Conservation (phyloP, 2,888 invertebrate species). For the Melinaea marsaeus region DNA sequence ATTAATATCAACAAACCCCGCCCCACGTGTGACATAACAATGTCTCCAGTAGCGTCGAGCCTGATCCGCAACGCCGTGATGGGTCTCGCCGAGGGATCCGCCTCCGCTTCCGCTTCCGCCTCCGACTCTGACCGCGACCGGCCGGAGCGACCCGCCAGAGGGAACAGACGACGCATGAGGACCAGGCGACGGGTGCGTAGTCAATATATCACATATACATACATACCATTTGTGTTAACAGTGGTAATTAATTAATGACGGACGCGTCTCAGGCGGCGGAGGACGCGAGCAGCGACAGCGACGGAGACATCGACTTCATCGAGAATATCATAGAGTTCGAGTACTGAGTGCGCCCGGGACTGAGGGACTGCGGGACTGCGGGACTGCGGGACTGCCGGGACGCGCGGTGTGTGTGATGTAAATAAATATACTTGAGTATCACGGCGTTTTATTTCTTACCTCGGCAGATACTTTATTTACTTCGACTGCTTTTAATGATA, state of each 20-base stretch:
- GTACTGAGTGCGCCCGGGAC: conserved; percentile 30
- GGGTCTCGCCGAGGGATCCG: conserved; percentile 53
- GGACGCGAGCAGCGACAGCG: conserved; percentile 58
- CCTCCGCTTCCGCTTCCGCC: conserved; percentile 41
- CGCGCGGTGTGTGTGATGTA: not conserved
- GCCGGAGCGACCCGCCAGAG: conserved; percentile 31
- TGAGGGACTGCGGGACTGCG: not conserved
- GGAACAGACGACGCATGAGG: conserved; percentile 28
- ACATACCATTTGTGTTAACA: not conserved
- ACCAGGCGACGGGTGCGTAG: conserved; percentile 40
- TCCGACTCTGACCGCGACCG: conserved; percentile 40
- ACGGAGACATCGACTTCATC: conserved; percentile 57
- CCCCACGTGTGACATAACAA: conserved; percentile 21
- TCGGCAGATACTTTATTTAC: too few relatives aligned
- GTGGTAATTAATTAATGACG: not conserved
- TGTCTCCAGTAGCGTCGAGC: conserved; percentile 46
- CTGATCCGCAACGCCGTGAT: conserved; percentile 66
- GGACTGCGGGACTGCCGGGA: too few relatives aligned
- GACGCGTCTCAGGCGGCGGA: conserved; percentile 40
- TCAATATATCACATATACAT: too few relatives aligned
- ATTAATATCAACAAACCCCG: conserved; percentile 2
- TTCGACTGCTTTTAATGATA: too few relatives aligned
- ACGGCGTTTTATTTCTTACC: too few relatives aligned
- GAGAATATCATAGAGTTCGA: conserved; percentile 68
- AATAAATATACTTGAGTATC: conserved; percentile 8